Evolutionary conservation across 2,113 vertebrate genomes (phyloP), one percentile per base, ranked within the genome.

Genomic region (Oryzias woworae): DNA sequence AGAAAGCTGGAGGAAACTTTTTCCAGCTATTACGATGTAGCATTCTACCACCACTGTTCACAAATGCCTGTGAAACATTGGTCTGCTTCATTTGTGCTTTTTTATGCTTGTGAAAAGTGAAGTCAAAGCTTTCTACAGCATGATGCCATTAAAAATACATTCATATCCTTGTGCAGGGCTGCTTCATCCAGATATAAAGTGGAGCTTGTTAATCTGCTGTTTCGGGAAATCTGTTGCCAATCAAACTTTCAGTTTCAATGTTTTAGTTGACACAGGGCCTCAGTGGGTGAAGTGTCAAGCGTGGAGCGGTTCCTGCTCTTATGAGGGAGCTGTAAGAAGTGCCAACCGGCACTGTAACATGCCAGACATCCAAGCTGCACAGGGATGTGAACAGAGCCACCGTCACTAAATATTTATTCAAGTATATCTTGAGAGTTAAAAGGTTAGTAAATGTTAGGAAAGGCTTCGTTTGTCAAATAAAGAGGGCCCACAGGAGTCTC

Each of bases 361-460:
- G 22, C 53, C 57, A 62, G 24, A 80, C 69, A 66, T 61, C 57
- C 36, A 55, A 66, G 71, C 71, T 58, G 60, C 41, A 61, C 72
- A 58, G 66, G 22, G 55, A 61, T 66, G 66, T 54, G 50, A 83
- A 22, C 69, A 80, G 62, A 66, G 44, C 61, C 47, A 12, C 69
- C 62, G 53, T 64, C 69, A 57, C 54, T 58, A 71, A 83, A 82
- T 82, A 76, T 83, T 82, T 84, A 83, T 64, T 53, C 58, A 62
- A 63, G 51, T 36, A 4, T 51, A 60, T 46, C 78, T 51, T 49
- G 46, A 73, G 51, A 42, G 47, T 50, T 46, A 62, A 36, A 59
- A 66, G 44, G 67, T 76, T 70, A 47, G 53, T 49, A 18, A n/a
- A 60, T 65, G 56, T 71, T 44, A 36, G 56, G 18, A 36, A 53